Evolutionary conservation across 2,888 invertebrate genomes (phyloP), one percentile per base, ranked within the genome.

Genomic region (Globia sparganii): DNA sequence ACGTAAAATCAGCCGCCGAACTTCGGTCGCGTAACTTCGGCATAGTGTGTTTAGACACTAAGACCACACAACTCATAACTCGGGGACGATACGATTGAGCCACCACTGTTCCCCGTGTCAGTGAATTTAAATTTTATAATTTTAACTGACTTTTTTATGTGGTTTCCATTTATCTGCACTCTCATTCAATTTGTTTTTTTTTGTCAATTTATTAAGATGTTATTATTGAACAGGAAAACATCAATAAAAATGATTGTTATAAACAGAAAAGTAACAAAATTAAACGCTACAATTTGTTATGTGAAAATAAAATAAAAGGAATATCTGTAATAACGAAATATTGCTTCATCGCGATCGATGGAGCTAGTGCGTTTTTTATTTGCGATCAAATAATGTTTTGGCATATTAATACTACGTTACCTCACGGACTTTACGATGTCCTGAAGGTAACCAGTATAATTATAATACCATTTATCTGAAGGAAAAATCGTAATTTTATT

Each of bases 301-400:
- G 68, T 69, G 72, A 70, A 75, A 77, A 81, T 43, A 86, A 86
- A 89, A 88, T 83, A 87, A 89, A 87, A 87, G n/a, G 66, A 66
- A 53, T 21, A 65, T 46, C 76, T 84, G 89, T 91, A 91, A 90
- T 90, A 88, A 87, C 88, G 76, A 91, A 89, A 90, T 91, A 92
- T 90, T 89, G 89, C 91, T 93, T 91, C 89, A 92, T 92, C 88
- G 85, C 86, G 84, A 87, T 88, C 89, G 84, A 85, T 80, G 81
- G 72, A 87, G 72, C 80, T 86, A 83, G 91, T 91, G 92, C 90
- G 91, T 91, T 88, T 93, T 91, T 94, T 92, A 93, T 94, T 94
- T 91, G 91, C 90, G 90, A 92, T 90, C 83, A 81, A 84, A 87
- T 71, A 58, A 65, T 81, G 8, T 34, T 18, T 61, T 21, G 15